Evolutionary conservation across 2,888 invertebrate species (phyloP).

Genomic region (Drosophila fulvimacula): DNA sequence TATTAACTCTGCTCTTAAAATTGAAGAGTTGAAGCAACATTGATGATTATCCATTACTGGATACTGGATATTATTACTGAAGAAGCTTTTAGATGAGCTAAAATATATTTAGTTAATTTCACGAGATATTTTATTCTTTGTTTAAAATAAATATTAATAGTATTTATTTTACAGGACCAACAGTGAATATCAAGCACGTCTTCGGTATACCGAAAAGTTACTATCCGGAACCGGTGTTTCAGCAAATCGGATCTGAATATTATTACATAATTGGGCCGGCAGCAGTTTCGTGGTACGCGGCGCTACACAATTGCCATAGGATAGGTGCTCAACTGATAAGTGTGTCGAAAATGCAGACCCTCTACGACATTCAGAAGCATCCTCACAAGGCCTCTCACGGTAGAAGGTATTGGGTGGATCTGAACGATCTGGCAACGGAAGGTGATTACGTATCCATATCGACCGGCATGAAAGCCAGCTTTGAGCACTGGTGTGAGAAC

Average conservation of each 20-base stretch:
- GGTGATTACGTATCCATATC: slow-evolving; percentile 25
- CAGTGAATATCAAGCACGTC: neutral
- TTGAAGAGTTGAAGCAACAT: no score
- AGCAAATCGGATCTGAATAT: slow-evolving; percentile 10
- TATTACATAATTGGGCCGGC: neutral
- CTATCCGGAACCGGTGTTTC: neutral
- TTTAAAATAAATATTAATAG: no score
- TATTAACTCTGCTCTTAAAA: no score
- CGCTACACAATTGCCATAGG: neutral
- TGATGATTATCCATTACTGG: no score
- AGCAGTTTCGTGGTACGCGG: neutral
- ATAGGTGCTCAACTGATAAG: slow-evolving; percentile 28
- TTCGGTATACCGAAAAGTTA: slow-evolving; percentile 5
- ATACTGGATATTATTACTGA: no score
- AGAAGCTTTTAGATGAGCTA: no score
- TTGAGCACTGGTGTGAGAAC: slow-evolving; percentile 19
- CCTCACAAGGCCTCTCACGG: rapidly evolving
- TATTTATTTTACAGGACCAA: neutral
- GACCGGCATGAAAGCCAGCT: slow-evolving; percentile 9
- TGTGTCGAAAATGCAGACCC: neutral
- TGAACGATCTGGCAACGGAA: slow-evolving; percentile 21
- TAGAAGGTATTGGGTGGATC: slow-evolving; percentile 27
- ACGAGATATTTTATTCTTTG: no score
- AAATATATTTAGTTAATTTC: no score
- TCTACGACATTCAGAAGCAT: neutral